phyloP scores from a whole-genome alignment of 2,113 vertebrate species.

The Bettongia penicillata region DNA sequence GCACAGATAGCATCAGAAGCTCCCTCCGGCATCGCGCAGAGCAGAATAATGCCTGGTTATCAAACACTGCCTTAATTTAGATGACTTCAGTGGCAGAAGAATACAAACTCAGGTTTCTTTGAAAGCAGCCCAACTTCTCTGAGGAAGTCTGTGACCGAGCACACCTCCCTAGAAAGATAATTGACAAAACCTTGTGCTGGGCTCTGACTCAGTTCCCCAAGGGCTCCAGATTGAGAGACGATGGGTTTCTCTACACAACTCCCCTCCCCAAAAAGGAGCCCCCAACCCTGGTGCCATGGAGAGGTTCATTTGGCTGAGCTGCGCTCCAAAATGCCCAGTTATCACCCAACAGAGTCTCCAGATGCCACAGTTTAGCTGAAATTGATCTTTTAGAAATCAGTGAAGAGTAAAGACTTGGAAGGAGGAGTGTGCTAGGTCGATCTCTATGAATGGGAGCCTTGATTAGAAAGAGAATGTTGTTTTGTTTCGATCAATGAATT shows the following conservation, averaged over 20 bases:
- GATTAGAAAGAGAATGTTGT: background rate
- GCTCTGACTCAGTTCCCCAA: background rate
- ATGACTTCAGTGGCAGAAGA: background rate
- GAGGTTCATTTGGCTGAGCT: background rate
- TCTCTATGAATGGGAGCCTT: background rate
- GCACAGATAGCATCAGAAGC: background rate
- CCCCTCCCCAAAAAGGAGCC: background rate
- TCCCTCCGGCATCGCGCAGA: background rate
- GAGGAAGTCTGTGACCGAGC: background rate
- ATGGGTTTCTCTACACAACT: background rate
- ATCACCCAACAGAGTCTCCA: background rate
- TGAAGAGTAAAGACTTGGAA: background rate
- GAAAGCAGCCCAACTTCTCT: background rate
- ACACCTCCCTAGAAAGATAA: background rate
- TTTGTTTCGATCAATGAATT: background rate
- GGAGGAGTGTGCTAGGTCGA: background rate
- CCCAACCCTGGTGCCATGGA: background rate
- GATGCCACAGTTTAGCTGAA: background rate
- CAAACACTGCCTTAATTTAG: background rate
- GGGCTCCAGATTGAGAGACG: background rate
- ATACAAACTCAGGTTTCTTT: background rate
- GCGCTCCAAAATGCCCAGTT: background rate
- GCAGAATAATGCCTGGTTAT: background rate
- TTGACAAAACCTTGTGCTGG: background rate
- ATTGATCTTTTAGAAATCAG: background rate